Evolutionary conservation across 1,140 invertebrate genomes (phyloP).

Genomic region (Copidosoma floridanum): DNA sequence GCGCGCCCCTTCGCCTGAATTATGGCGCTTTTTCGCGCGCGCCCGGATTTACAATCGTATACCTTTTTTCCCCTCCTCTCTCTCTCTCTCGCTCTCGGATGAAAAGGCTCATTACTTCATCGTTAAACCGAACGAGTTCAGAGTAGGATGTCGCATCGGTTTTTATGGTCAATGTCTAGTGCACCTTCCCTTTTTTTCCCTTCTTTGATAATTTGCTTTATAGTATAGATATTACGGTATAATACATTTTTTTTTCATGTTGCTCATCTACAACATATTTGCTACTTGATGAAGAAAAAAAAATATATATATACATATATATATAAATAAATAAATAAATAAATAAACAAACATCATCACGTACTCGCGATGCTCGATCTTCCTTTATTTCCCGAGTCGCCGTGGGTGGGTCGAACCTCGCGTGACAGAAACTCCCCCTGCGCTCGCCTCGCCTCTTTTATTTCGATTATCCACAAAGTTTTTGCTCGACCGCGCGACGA

Average conservation of each 20-base stretch:
- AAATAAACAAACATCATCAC: no score
- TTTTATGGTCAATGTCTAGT: no score
- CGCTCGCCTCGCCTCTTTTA: slow-evolving; percentile 7
- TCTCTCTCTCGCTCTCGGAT: slow-evolving; percentile 5
- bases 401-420: slow-evolving; percentile 15
- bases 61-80: background rate
- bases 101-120: slow-evolving; percentile 11
- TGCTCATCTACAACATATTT: no score
- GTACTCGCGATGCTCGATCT: slow-evolving; percentile 20
- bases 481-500: background rate
- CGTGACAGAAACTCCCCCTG: background rate
- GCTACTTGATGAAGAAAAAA: no score
- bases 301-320: no score
- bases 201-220: no score
- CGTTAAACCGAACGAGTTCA: slow-evolving; percentile 11
- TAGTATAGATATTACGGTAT: no score
- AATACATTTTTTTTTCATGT: no score
- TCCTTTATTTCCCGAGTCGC: slow-evolving; percentile 20
- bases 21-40: no score
- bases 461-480: slow-evolving; percentile 6
- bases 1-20: background rate
- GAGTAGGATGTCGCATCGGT: no score
- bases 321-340: no score
- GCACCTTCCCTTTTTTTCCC: no score
- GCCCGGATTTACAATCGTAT: slow-evolving; percentile 1